A percentile compares a stretch with the other conserved stretches of the same genome.
phyloP scores from a whole-genome alignment of 2,797 vertebrate species.

The Cyclopterus lumpus region DNA sequence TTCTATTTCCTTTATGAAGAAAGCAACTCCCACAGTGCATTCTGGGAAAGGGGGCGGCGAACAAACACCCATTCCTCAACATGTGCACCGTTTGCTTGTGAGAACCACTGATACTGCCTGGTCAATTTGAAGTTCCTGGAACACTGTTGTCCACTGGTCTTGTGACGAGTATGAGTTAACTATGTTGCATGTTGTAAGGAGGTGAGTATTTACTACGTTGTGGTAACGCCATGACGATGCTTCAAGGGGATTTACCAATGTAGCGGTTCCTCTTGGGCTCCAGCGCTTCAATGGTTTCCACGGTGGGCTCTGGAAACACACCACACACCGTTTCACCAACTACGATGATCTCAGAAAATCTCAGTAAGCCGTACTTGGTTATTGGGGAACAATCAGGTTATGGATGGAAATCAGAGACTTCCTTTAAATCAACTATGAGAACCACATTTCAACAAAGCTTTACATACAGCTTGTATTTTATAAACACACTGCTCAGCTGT shows the following conservation, averaged over 20 bases:
- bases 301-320: slow-evolving; percentile 55
- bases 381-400: background rate
- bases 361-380: background rate
- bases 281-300: slow-evolving; percentile 8
- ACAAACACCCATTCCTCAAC: background rate
- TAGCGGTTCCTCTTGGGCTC: slow-evolving; percentile 56
- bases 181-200: background rate
- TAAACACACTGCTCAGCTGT: no score
- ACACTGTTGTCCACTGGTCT: background rate
- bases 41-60: background rate
- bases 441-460: background rate
- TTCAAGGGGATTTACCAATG: slow-evolving; percentile 52
- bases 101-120: background rate
- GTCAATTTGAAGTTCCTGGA: background rate
- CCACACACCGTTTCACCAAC: slow-evolving; percentile 17
- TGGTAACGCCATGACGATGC: background rate
- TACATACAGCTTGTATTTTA: no score
- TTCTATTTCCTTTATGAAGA: background rate
- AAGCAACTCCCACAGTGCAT: background rate
- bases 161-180: no score
- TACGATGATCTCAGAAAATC: background rate
- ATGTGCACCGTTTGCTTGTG: background rate
- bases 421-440: background rate
- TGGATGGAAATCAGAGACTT: background rate
- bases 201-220: background rate